Conservation (phyloP, 2,797 vertebrate genomes). For the Pampus argenteus region DNA sequence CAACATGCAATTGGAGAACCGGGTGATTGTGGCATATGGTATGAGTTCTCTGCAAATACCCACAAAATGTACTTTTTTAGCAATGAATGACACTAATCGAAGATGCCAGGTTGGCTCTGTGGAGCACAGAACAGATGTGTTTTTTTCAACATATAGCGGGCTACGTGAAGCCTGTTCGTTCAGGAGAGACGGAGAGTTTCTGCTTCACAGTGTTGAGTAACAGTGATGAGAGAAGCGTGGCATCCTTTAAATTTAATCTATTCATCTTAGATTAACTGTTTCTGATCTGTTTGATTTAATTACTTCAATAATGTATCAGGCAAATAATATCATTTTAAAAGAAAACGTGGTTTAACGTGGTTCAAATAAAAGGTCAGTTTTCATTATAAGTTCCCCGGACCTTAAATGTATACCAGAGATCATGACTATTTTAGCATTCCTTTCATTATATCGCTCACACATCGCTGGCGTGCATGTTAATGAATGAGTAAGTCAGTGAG, state of each 20-base stretch:
- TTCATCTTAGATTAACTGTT: conserved; percentile 25
- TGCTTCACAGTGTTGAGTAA: conserved; percentile 1
- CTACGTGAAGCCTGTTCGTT: background rate
- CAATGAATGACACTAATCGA: background rate
- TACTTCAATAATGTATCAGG: background rate
- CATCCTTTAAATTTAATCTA: conserved; percentile 35
- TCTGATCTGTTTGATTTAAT: conserved; percentile 15
- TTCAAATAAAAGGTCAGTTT: conserved; percentile 8
- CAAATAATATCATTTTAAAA: background rate
- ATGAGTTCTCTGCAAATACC: conserved; percentile 16
- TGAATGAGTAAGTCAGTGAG: conserved; percentile 69
- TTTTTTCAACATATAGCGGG: background rate
- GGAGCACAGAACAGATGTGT: background rate
- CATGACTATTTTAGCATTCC: conserved; percentile 32
- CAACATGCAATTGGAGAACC: background rate
- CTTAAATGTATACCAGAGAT: conserved; percentile 11
- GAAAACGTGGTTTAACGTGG: background rate
- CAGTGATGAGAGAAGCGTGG: background rate
- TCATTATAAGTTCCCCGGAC: background rate
- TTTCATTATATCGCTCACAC: conserved; percentile 46
- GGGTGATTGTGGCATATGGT: conserved; percentile 2
- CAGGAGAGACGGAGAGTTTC: background rate
- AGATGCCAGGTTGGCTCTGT: background rate
- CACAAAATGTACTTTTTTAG: conserved; percentile 19
- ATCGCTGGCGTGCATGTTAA: conserved; percentile 48